These are phyloP conservation scores for Tenrec ecaudatus DNA, from an alignment of 2,113 vertebrate species.

Conservation along the genomic window DNA sequence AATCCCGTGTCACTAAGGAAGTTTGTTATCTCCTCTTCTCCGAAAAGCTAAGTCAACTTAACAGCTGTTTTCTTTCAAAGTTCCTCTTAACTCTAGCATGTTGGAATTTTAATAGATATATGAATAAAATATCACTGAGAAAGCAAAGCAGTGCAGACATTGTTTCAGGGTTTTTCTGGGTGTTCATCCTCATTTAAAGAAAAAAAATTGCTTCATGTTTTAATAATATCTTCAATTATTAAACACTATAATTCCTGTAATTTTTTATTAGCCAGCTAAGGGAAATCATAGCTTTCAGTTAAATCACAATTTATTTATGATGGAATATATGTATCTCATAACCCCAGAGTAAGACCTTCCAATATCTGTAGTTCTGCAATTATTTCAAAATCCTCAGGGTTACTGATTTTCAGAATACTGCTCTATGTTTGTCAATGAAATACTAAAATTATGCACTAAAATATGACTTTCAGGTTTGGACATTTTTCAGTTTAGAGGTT, in stretches of 20 bases:
- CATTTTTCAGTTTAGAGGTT: slow-evolving; percentile 53
- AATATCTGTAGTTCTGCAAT: neutral
- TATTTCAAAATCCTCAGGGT: too few species aligned
- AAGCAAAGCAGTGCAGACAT: neutral
- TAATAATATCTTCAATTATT: neutral
- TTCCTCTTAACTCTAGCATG: slow-evolving; percentile 51
- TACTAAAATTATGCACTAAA: too few species aligned
- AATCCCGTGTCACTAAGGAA: neutral
- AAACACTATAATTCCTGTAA: neutral
- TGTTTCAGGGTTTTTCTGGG: neutral
- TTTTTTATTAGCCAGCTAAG: neutral
- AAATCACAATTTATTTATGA: slow-evolving; percentile 17
- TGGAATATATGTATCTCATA: neutral
- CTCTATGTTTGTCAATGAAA: too few species aligned
- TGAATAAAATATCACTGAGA: slow-evolving; percentile 6
- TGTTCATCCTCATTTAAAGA: slow-evolving; percentile 34
- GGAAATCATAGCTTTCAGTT: slow-evolving; percentile 36
- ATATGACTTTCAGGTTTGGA: slow-evolving; percentile 50
- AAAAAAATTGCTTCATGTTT: slow-evolving; percentile 31
- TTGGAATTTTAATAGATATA: slow-evolving; percentile 25
- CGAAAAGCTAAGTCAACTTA: too few species aligned
- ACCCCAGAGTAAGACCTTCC: neutral
- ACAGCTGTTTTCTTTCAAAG: slow-evolving; percentile 38
- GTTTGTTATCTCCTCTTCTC: neutral
- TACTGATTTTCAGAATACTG: too few species aligned